phyloP scores from a whole-genome alignment of 2,797 vertebrate genomes.

The Pseudochromis fuscus region DNA sequence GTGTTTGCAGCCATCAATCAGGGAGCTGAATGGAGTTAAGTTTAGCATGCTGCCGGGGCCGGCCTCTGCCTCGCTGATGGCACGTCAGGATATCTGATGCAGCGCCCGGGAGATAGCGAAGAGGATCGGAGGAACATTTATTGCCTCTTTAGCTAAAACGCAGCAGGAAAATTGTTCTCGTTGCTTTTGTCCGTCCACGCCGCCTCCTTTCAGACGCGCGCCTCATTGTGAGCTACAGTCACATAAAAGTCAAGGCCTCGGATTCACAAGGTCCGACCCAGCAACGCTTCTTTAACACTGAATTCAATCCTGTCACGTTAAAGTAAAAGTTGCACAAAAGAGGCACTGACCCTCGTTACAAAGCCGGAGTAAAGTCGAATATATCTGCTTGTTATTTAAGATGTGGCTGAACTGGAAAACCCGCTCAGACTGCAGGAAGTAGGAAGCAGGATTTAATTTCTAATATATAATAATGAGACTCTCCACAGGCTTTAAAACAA shows the following conservation, averaged over 20 bases:
- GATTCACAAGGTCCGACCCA: not conserved
- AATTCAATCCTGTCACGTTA: not conserved
- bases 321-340: not conserved
- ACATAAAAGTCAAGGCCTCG: not conserved
- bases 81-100: constrained; percentile 55
- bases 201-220: not conserved
- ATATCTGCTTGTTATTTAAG: not conserved
- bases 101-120: constrained; percentile 33
- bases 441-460: not conserved
- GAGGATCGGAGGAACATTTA: constrained; percentile 46
- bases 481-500: not conserved
- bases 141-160: constrained; percentile 52
- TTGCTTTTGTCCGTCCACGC: constrained; percentile 25
- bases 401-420: too few species aligned
- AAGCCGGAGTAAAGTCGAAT: too few species aligned
- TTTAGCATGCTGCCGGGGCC: constrained; percentile 46
- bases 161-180: constrained; percentile 32
- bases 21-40: constrained; percentile 37
- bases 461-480: not conserved
- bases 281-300: not conserved
- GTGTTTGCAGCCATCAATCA: constrained; percentile 59
- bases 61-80: constrained; percentile 41
- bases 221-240: constrained; percentile 10
- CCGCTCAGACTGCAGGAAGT: not conserved
- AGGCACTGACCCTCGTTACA: not conserved